Percentiles rank a stretch among this genome's conserved stretches.
Evolutionary conservation across 1,140 invertebrate genomes (phyloP).

Genomic region (Cyclargus thomasi): DNA sequence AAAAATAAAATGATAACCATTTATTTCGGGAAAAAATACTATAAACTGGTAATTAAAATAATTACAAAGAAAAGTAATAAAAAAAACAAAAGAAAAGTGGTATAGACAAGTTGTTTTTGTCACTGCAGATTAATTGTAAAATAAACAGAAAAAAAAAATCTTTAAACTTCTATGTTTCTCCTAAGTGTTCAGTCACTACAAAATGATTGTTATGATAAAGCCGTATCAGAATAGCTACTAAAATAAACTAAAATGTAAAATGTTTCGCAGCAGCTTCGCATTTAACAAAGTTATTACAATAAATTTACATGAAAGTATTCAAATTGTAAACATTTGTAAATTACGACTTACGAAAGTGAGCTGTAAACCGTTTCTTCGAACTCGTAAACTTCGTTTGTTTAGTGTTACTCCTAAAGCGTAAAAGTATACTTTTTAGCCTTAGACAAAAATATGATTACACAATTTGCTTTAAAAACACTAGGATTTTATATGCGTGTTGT

Average conservation of each 20-base stretch:
- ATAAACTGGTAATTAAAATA: no score
- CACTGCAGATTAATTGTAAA: no score
- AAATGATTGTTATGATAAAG: not conserved
- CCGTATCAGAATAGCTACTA: not conserved
- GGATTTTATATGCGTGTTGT: no score
- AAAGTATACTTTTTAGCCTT: not conserved
- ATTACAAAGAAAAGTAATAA: no score
- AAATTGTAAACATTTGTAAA: conserved; percentile 4
- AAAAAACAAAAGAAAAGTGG: no score
- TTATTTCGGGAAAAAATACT: no score
- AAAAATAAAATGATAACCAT: no score
- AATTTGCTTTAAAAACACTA: no score
- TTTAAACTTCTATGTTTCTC: no score
- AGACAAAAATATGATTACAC: not conserved
- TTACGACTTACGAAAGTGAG: conserved; percentile 7
- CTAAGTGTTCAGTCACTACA: not conserved
- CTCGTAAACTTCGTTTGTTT: not conserved
- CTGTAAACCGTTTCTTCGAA: not conserved
- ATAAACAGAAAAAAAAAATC: no score
- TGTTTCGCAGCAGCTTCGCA: not conserved
- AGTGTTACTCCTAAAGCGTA: not conserved
- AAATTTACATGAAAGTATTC: conserved; percentile 1
- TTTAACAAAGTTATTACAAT: not conserved
- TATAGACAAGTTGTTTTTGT: no score
- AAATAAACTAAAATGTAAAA: not conserved